These are phyloP conservation scores for Apoda limacodes DNA, from an alignment of 2,888 invertebrate species.

Conservation along the genomic window DNA sequence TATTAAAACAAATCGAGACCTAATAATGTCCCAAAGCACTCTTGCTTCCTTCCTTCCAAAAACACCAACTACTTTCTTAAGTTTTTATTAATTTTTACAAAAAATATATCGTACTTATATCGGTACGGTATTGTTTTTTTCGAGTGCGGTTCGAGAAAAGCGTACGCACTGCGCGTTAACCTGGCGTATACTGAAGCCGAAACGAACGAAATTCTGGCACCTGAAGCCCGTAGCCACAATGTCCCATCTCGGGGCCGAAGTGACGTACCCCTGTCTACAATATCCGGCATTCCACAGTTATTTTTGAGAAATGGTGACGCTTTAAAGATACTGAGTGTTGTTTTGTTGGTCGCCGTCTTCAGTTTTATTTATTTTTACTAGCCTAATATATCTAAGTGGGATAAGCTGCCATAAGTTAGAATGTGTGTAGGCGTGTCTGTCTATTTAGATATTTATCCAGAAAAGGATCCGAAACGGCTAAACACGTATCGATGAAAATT, in stretches of 20 bases:
- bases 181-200: constrained; percentile 23
- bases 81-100: constrained; percentile 2
- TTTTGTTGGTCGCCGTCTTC: too few relatives aligned
- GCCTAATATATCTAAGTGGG: too few relatives aligned
- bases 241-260: too few relatives aligned
- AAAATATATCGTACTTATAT: background rate
- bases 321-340: too few relatives aligned
- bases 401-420: too few relatives aligned
- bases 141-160: constrained; percentile 19
- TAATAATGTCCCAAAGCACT: background rate
- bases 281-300: constrained; percentile 65
- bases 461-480: too few relatives aligned
- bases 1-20: too few relatives aligned
- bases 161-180: constrained; percentile 26
- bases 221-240: constrained; percentile 3
- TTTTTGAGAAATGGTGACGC: constrained; percentile 46
- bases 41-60: constrained; percentile 7
- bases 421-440: too few relatives aligned
- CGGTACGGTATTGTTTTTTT: constrained; percentile 5
- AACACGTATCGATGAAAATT: too few relatives aligned
- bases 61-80: constrained; percentile 2
- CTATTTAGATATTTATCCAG: too few relatives aligned
- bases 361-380: too few relatives aligned
- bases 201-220: background rate
- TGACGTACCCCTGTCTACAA: constrained; percentile 32